Percentiles rank a stretch among this genome's conserved stretches.
phyloP scores from a whole-genome alignment of 2,888 invertebrate species.

The Caenorhabditis sp. region DNA sequence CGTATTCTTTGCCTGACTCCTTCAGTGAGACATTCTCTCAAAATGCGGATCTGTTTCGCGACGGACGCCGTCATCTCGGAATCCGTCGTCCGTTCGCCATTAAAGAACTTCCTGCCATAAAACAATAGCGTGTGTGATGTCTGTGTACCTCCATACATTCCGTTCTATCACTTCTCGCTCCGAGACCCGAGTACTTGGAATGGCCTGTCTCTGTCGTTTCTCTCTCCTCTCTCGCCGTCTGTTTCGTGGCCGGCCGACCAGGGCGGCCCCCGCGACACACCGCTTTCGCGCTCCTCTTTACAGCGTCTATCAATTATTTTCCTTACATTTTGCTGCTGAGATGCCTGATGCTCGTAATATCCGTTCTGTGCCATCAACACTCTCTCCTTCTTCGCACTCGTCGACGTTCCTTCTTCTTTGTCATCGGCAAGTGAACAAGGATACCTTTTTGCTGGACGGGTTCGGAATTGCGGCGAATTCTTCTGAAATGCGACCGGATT shows the following conservation, averaged over 20 bases:
- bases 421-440: too few species aligned
- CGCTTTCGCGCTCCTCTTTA: slow-evolving; percentile 35
- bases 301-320: slow-evolving; percentile 45
- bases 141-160: slow-evolving; percentile 3
- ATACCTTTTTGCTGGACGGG: background rate
- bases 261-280: slow-evolving; percentile 21
- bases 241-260: slow-evolving; percentile 21
- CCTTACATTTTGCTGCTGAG: slow-evolving; percentile 44
- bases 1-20: too few species aligned
- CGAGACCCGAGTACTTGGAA: slow-evolving; percentile 45
- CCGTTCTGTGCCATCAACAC: slow-evolving; percentile 9
- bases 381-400: slow-evolving; percentile 7
- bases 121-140: slow-evolving; percentile 41
- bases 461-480: slow-evolving; percentile 6
- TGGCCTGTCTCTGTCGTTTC: slow-evolving; percentile 27
- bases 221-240: slow-evolving; percentile 25
- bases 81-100: slow-evolving; percentile 18
- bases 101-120: slow-evolving; percentile 48
- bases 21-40: too few species aligned
- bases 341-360: slow-evolving; percentile 11
- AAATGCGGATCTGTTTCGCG: background rate
- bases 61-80: background rate
- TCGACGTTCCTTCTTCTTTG: background rate
- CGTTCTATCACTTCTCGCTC: slow-evolving; percentile 31
- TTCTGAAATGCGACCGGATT: slow-evolving; percentile 20